A percentile compares a stretch with the other conserved stretches of the same genome.
These are phyloP conservation scores for Calliphora vicina DNA, from an alignment of 1,140 invertebrate genomes.

Conservation along the genomic window DNA sequence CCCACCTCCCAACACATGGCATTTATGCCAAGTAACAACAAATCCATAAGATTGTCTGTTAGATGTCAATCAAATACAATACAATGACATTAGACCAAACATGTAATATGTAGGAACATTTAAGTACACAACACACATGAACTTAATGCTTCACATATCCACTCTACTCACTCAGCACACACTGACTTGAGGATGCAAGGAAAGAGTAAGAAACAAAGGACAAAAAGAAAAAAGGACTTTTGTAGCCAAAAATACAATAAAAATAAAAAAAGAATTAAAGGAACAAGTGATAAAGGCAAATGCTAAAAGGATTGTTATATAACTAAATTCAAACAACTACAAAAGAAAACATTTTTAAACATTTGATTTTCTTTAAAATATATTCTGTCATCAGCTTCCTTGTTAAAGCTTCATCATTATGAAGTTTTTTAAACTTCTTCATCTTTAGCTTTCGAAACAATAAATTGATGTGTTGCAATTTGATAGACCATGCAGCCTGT, in stretches of 20 bases:
- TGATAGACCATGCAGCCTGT: no score
- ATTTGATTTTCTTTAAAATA: not conserved
- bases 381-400: not conserved
- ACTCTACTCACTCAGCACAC: not conserved
- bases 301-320: not conserved
- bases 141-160: not conserved
- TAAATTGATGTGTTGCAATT: no score
- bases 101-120: not conserved
- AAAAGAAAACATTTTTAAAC: not conserved
- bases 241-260: not conserved
- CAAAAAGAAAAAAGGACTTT: not conserved
- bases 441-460: no score
- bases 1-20: not conserved
- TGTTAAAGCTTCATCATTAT: not conserved
- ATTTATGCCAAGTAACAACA: not conserved
- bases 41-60: conserved; percentile 29
- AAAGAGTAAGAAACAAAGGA: not conserved
- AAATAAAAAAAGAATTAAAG: not conserved
- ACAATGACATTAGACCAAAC: conserved; percentile 17
- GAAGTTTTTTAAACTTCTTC: not conserved
- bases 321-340: not conserved
- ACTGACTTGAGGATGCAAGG: not conserved
- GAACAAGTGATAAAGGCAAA: not conserved
- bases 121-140: no score
- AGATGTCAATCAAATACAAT: conserved; percentile 30